Evolutionary conservation across 2,797 vertebrate genomes (phyloP).

Genomic region (Notoglanidium macrostoma): DNA sequence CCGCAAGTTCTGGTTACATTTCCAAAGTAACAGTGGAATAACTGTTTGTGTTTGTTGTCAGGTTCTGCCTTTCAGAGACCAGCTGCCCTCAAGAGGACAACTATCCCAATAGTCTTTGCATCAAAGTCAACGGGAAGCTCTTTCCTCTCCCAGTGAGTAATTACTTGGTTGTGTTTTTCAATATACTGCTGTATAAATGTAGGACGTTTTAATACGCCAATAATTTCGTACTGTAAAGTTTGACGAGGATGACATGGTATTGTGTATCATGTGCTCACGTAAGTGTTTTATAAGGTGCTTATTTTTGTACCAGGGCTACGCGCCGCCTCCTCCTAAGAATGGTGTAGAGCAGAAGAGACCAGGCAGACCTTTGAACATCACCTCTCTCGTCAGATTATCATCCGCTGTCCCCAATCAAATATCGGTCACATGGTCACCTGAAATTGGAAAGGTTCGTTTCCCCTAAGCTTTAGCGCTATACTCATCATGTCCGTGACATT

Average conservation of each 20-base stretch:
- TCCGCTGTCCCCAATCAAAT: slow-evolving; percentile 98
- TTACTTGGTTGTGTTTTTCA: not conserved
- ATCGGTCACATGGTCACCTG: slow-evolving; percentile 94
- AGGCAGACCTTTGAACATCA: slow-evolving; percentile 93
- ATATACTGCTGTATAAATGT: not conserved
- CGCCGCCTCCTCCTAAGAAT: slow-evolving; percentile 92
- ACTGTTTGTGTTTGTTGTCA: slow-evolving; percentile 56
- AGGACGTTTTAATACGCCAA: not conserved
- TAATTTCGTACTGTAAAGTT: not conserved
- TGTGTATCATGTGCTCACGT: no score
- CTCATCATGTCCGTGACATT: not conserved
- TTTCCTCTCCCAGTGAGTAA: slow-evolving; percentile 93
- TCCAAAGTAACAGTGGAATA: not conserved
- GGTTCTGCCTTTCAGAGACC: slow-evolving; percentile 96
- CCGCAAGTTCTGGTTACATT: slow-evolving; percentile 10
- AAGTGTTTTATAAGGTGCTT: not conserved
- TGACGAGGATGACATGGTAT: not conserved
- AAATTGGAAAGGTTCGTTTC: slow-evolving; percentile 93
- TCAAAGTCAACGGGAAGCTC: slow-evolving; percentile 97
- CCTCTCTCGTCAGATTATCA: slow-evolving; percentile 88
- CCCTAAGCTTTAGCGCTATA: not conserved
- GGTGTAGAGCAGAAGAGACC: slow-evolving; percentile 96
- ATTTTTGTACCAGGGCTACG: slow-evolving; percentile 80
- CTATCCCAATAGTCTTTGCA: slow-evolving; percentile 93
- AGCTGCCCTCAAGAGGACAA: slow-evolving; percentile 98